These are phyloP conservation scores for Trinorchestia longiramus DNA, from an alignment of 1,140 invertebrate genomes.

Conservation along the genomic window DNA sequence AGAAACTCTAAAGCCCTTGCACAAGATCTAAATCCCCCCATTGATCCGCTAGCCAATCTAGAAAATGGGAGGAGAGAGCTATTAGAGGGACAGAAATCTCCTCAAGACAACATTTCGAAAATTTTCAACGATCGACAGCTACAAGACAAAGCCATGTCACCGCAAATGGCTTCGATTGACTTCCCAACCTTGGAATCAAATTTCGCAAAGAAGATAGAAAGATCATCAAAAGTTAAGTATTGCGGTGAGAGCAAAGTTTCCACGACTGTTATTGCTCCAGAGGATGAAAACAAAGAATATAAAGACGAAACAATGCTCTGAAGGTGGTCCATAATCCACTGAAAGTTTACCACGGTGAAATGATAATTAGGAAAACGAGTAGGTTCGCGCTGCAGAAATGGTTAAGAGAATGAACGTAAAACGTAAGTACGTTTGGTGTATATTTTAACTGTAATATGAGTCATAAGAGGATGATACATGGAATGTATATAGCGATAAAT, in stretches of 20 bases:
- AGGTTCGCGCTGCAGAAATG: background rate
- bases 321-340: background rate
- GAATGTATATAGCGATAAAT: background rate
- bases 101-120: background rate
- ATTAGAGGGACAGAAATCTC: background rate
- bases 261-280: background rate
- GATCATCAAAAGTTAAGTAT: conserved; percentile 23
- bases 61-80: background rate
- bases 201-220: background rate
- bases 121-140: background rate
- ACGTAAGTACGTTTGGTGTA: background rate
- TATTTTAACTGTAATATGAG: background rate
- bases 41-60: background rate
- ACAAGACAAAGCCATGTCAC: background rate
- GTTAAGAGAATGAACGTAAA: background rate
- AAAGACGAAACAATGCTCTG: conserved; percentile 43
- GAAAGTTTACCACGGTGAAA: background rate
- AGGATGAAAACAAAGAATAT: background rate
- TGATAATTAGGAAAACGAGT: background rate
- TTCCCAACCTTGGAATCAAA: background rate
- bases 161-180: background rate
- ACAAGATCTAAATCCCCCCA: background rate
- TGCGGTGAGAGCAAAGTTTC: background rate
- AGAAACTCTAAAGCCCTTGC: background rate
- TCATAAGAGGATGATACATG: background rate